phyloP scores from a whole-genome alignment of 30 jellyfish, hydroid and myxozoan species.

The Cassiopea xamachana region DNA sequence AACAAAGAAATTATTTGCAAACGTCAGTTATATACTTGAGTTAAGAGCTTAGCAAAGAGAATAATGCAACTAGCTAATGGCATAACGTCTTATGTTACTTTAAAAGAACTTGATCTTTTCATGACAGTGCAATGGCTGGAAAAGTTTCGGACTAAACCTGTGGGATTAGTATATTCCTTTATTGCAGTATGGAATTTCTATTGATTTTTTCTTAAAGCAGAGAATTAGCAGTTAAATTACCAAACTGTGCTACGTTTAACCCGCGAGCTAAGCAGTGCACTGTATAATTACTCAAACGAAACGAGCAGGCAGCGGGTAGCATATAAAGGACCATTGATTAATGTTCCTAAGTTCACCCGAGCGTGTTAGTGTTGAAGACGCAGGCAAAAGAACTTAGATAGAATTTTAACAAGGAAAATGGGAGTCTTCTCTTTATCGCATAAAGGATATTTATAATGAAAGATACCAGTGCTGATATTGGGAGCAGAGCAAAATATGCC shows the following conservation, averaged over 20 bases:
- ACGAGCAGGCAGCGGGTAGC: constrained; percentile 37
- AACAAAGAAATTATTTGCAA: no score
- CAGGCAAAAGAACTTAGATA: background rate
- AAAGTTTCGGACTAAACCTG: no score
- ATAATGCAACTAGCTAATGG: no score
- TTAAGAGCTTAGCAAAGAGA: no score
- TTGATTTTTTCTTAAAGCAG: no score
- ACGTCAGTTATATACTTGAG: no score
- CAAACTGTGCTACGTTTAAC: background rate
- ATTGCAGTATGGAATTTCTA: no score
- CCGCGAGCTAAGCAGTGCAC: constrained; percentile 2
- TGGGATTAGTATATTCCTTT: no score
- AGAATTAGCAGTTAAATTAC: no score
- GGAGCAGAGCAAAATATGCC: background rate
- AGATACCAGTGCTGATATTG: background rate
- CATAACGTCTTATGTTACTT: no score
- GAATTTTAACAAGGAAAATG: background rate
- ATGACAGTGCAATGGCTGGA: no score
- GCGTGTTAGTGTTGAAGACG: constrained; percentile 45
- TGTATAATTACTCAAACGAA: background rate
- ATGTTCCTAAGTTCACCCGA: constrained; percentile 19
- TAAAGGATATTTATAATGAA: background rate
- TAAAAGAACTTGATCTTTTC: no score
- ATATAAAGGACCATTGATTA: constrained; percentile 36
- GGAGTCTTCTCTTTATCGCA: background rate